phyloP scores from a whole-genome alignment of 2,888 invertebrate species.

The Alentia gelatinosa region DNA sequence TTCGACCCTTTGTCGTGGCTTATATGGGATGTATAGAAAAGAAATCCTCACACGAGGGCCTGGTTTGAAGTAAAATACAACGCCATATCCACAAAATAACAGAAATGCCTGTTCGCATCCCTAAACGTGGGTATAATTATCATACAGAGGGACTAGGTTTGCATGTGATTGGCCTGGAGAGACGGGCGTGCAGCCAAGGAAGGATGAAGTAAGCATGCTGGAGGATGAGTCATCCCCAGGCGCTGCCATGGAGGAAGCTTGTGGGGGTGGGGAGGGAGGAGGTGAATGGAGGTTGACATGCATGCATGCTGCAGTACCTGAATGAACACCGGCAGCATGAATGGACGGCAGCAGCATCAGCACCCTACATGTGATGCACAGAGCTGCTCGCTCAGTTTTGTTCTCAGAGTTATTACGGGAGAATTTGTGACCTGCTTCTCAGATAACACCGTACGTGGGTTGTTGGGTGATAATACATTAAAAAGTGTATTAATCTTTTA shows the following conservation, averaged over 20 bases:
- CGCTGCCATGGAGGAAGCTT: neutral
- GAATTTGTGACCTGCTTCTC: neutral
- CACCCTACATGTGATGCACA: neutral
- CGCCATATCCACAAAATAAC: too few species aligned
- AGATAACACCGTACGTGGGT: too few species aligned
- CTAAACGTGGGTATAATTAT: neutral
- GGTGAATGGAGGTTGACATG: neutral
- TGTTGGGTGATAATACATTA: too few species aligned
- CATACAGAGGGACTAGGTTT: neutral
- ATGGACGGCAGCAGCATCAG: neutral
- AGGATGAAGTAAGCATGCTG: slow-evolving; percentile 35
- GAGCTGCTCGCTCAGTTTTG: neutral
- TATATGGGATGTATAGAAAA: too few species aligned
- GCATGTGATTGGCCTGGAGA: neutral
- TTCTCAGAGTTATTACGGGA: neutral
- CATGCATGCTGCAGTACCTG: slow-evolving; percentile 4
- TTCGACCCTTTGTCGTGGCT: too few species aligned
- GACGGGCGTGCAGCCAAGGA: neutral
- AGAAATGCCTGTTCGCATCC: too few species aligned
- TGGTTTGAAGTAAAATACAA: too few species aligned
- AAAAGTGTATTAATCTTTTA: too few species aligned
- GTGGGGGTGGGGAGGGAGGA: neutral
- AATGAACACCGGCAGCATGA: neutral
- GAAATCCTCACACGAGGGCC: too few species aligned
- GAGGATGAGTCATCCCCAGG: slow-evolving; percentile 23